Evolutionary conservation across 2,888 invertebrate genomes (phyloP).

Genomic region (Oxycera nigricornis): DNA sequence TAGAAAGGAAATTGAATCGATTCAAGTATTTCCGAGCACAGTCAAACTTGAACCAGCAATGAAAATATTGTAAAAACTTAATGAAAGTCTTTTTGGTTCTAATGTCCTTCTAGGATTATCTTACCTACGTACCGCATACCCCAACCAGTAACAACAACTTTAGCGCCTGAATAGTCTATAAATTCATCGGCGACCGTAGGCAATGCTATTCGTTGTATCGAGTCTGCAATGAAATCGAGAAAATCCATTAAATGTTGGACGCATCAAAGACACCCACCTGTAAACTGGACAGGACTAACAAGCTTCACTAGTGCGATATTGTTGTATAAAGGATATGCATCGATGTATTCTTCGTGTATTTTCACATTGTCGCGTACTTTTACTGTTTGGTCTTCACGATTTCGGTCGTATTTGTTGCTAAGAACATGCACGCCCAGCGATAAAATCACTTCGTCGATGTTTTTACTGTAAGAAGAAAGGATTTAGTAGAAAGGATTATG

Average conservation of each 20-base stretch:
- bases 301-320: background rate
- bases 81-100: background rate
- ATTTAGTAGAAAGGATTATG: too few relatives aligned
- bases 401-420: background rate
- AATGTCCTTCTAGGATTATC: background rate
- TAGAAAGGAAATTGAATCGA: background rate
- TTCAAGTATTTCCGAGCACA: too few relatives aligned
- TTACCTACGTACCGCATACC: background rate
- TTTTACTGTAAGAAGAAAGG: too few relatives aligned
- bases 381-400: background rate
- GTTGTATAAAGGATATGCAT: background rate
- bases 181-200: background rate
- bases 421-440: too few relatives aligned
- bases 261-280: background rate
- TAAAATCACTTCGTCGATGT: too few relatives aligned
- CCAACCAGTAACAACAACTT: background rate
- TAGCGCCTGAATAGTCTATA: background rate
- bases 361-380: background rate
- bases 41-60: background rate
- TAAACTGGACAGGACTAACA: background rate
- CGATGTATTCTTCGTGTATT: constrained; percentile 2
- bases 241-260: background rate
- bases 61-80: background rate
- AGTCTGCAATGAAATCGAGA: background rate
- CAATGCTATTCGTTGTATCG: background rate